A percentile compares a stretch with the other conserved stretches of the same genome.
phyloP scores from a whole-genome alignment of 1,140 invertebrate species.

The Penaeus chinensis region DNA sequence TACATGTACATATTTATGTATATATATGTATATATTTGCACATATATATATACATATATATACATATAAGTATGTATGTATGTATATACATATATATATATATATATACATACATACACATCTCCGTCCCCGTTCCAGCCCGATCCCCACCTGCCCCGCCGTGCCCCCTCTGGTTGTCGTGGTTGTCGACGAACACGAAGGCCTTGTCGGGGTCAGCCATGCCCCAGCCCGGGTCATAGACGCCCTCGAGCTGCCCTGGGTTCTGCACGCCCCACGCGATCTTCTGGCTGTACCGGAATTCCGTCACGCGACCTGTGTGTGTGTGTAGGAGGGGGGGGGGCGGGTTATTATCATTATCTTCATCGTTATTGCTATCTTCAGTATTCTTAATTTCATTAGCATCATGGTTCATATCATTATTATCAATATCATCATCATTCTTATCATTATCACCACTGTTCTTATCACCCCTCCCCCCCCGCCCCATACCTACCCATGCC shows the following conservation, averaged over 20 bases:
- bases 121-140: not conserved
- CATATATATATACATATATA: too few species aligned
- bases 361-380: too few species aligned
- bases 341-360: too few species aligned
- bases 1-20: not conserved
- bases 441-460: not conserved
- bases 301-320: slow-evolving; percentile 77
- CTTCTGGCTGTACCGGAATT: slow-evolving; percentile 78
- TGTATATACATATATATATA: not conserved
- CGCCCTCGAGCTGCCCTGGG: slow-evolving; percentile 64
- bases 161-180: slow-evolving; percentile 68
- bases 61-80: too few species aligned
- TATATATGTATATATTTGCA: not conserved
- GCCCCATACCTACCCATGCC: slow-evolving; percentile 68
- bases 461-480: not conserved
- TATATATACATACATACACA: not conserved
- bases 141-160: slow-evolving; percentile 63
- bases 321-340: not conserved
- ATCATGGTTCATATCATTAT: not conserved
- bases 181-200: slow-evolving; percentile 68
- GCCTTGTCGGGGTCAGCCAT: slow-evolving; percentile 65
- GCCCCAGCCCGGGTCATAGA: slow-evolving; percentile 66
- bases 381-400: not conserved
- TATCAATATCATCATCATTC: too few species aligned
- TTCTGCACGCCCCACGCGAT: slow-evolving; percentile 66